Base-by-base conservation (phyloP, 2,113 vertebrate genomes). In the Odobenus rosmarus region DNA sequence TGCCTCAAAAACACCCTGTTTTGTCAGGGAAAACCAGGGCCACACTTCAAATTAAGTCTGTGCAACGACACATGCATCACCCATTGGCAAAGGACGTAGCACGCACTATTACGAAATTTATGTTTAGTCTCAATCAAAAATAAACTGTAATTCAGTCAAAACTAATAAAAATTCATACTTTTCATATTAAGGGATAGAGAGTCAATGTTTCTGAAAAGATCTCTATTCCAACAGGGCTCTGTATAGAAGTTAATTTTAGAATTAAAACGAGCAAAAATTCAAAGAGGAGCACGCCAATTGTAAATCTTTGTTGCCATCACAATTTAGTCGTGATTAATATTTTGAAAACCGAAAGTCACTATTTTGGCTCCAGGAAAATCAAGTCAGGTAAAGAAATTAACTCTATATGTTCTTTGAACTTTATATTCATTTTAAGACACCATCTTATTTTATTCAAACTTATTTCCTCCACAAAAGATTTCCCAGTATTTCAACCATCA, bases 41-140 rank as follows among this genome's bases (percentile, higher is more conserved):
- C 86, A 77, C 95, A 95, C 96, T 96, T 96, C 93, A 67, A 26
- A 67, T 82, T 49, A 57, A 95, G 90, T 36, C 88, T 92, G 89
- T 79, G 14, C 51, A 93, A 83, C 62, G 86, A 97, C 92, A 74
- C n/a, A 97, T 13, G 89, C 85, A 74, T 18, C 94, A 91, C 84
- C 74, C 85, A 7, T 5, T 97, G 96, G 97, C 97, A 98, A 82
- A 92, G 49, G 95, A 39, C 8, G 19, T 6, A 26, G 82, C 86
- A 93, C 24, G 36, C 92, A 94, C 74, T 36, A 86, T 97, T 79
- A 88, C 4, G 3, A 97, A 98, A 98, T 51, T 81, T 64, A 23
- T 95, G 98, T 90, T 98, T 98, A 98, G 97, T 98, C 98, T 98
- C 97, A 93, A 92, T 97, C 96, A 98, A 98, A 97, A 98, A 92